Evolutionary conservation across 2,113 vertebrate genomes (phyloP).

Genomic region (Barbus barbus): DNA sequence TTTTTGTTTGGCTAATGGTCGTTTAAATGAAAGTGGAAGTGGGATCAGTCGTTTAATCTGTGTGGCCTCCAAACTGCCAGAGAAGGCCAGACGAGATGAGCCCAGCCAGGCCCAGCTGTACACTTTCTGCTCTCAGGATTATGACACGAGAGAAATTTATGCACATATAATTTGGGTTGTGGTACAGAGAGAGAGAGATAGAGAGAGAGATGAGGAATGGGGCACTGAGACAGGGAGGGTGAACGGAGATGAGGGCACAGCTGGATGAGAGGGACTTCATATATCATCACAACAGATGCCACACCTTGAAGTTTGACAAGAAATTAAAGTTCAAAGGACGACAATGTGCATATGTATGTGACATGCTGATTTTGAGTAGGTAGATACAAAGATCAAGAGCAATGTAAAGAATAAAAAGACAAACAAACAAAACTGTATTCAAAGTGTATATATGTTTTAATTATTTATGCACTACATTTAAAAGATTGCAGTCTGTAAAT

Average conservation of each 20-base stretch:
- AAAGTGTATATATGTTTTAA: too few species aligned
- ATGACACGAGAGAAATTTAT: constrained; percentile 7
- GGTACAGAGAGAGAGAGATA: constrained; percentile 16
- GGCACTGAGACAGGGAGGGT: constrained; percentile 42
- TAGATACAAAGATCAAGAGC: not conserved
- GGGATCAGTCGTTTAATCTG: constrained; percentile 44
- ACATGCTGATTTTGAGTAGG: not conserved
- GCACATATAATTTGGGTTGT: constrained; percentile 23
- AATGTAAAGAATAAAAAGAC: not conserved
- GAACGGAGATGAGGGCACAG: not conserved
- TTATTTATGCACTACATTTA: too few species aligned
- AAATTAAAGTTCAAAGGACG: not conserved
- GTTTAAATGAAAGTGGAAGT: constrained; percentile 57
- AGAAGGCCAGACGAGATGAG: constrained; percentile 20
- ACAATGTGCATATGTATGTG: not conserved
- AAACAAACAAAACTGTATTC: too few species aligned
- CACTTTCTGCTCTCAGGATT: constrained; percentile 9
- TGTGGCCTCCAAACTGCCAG: constrained; percentile 45
- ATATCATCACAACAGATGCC: constrained; percentile 19
- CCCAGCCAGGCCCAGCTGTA: not conserved
- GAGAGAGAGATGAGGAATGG: constrained; percentile 58
- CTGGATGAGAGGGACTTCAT: constrained; percentile 11
- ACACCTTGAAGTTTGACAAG: constrained; percentile 6
- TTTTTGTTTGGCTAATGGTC: constrained; percentile 52
- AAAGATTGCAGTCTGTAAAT: not conserved